Percentiles rank a stretch among this genome's conserved stretches.
These are phyloP conservation scores for Antheraea pernyi DNA, from an alignment of 1,140 invertebrate genomes.

Conservation along the genomic window DNA sequence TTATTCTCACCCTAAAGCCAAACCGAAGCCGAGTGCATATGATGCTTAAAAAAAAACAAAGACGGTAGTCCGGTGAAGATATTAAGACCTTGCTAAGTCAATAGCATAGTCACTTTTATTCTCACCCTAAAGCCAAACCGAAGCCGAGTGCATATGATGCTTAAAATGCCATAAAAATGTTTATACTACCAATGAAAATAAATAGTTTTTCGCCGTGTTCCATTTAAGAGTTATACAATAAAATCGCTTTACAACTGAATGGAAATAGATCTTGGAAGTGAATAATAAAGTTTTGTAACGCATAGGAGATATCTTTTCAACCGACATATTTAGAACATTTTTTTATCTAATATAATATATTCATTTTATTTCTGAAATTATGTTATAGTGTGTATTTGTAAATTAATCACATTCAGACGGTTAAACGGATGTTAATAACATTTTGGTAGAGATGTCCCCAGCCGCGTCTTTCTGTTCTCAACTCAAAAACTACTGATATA, in stretches of 20 bases:
- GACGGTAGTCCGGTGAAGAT: too few relatives aligned
- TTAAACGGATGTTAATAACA: too few relatives aligned
- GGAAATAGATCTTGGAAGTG: constrained; percentile 39
- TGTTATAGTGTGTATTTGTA: too few relatives aligned
- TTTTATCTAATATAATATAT: too few relatives aligned
- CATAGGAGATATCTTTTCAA: constrained; percentile 15
- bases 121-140: not conserved
- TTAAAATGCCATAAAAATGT: constrained; percentile 53
- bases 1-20: not conserved
- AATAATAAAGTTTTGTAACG: constrained; percentile 10
- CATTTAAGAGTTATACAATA: constrained; percentile 51
- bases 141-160: constrained; percentile 3
- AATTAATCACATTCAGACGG: too few relatives aligned
- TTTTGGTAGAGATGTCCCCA: too few relatives aligned
- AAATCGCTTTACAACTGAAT: constrained; percentile 50
- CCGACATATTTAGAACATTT: not conserved
- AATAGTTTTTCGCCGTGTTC: constrained; percentile 54
- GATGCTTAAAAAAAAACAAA: too few relatives aligned
- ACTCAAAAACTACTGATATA: too few relatives aligned
- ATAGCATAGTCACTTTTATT: too few relatives aligned
- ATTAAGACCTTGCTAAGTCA: too few relatives aligned
- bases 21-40: not conserved
- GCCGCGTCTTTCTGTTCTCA: too few relatives aligned
- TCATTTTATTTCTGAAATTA: too few relatives aligned
- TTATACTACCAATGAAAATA: constrained; percentile 55